Evolutionary conservation across 2,888 invertebrate genomes (phyloP), one percentile per base, ranked within the genome.

Genomic region (Polietes domitor): DNA sequence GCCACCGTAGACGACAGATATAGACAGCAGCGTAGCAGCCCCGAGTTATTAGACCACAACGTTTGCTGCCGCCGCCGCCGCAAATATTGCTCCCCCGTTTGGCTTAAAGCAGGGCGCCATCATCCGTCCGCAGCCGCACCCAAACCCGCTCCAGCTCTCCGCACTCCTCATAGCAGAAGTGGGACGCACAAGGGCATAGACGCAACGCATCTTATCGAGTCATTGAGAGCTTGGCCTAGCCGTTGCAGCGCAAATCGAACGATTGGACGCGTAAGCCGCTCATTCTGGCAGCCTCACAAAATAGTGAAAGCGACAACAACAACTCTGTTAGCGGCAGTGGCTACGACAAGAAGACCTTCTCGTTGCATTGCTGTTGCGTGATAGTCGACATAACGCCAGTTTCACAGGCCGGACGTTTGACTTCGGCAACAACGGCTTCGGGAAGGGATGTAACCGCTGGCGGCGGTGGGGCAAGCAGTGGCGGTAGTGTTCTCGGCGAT

Each of bases 351-450:
- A 92, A 92, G 88, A 89, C 92, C 91, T 91, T 92, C 90, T 92
- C 92, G 90, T 91, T 92, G 88, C 92, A 92, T 90, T 92, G 92
- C 90, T 92, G 92, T 92, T 92, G 92, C 91, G 92, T 92, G 91
- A 92, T 92, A 90, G 92, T 92, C 89, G 92, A 92, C 90, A 92
- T 92, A 90, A 92, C 92, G 88, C 92, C 92, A 88, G 92, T 92
- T 88, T 90, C 92, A 91, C 89, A 91, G 91, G 89, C 91, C 91
- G 90, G 90, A 90, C 91, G 91, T 88, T 88, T 91, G 91, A 91
- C 91, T 89, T 90, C 91, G 88, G 91, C 92, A 89, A 91, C 92
- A 90, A 92, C 92, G 91, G 91, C 92, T 91, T 91, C 92, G 90
- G 92, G 92, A 90, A 92, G 91, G 91, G 92, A 90, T 92, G 92